Base-by-base conservation (phyloP, 2,113 vertebrate genomes). In the Psilopsiagon aurifrons region DNA sequence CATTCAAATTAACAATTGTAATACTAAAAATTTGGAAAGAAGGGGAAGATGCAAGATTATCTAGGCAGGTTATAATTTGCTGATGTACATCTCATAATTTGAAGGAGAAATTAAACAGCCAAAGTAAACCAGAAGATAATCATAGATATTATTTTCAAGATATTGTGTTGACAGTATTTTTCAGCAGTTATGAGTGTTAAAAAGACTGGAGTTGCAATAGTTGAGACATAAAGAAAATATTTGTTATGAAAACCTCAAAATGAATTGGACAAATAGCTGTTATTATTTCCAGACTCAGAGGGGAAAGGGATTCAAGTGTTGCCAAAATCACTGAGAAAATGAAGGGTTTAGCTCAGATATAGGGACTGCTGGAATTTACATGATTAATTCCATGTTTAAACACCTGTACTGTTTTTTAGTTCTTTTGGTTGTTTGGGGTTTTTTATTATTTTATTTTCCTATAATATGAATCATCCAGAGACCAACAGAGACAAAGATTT, bases 1-100 rank as follows among this genome's bases (percentile, higher is more conserved):
- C 11, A 87, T 85, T 51, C n/a, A 77, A 92, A 87, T 85, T 79
- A 89, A 84, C 87, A 94, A 85, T 39, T 52, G 11, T 46, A 89
- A 69, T 67, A 33, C 9, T 60, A 52, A 11, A 77, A 24, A 85
- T 74, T 41, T 63, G 22, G 49, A 39, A 74, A 83, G 57, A 88
- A 78, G 19, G 67, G 18, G 9, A 86, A 88, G 54, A 83, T 35
- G 54, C 6, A 54, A 10, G 33, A 80, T 83, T 93, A 77, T 77
- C 63, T 51, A n/a, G 16, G 8, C n/a, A 83, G 14, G 16, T 66
- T 83, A 77, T 76, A 74, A 92, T 95, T 85, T 90, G 16, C 19
- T 41, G 19, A 17, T 27, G 9, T 37, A 20, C 25, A 88, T 33
- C 31, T 43, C 70, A 85, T 49, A 83, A 90, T 83, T 91, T 39